A percentile compares a stretch with the other conserved stretches of the same genome.
Conservation (phyloP, 2,113 vertebrate genomes). For the Nematolebias whitei region DNA sequence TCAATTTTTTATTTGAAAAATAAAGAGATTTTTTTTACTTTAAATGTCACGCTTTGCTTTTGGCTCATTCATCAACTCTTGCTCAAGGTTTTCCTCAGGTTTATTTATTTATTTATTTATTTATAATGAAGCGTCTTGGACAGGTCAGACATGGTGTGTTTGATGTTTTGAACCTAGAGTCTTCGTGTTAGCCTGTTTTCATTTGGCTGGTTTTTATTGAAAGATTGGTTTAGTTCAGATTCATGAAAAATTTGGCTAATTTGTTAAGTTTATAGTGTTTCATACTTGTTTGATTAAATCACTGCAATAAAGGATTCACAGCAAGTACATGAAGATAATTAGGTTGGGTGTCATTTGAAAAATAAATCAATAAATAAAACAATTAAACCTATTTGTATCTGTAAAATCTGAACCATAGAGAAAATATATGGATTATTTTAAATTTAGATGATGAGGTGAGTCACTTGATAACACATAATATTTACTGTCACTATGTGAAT, state of each 20-base stretch:
- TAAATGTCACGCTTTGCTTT: constrained; percentile 45
- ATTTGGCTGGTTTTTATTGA: neutral
- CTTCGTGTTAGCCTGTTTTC: neutral
- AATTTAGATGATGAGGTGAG: constrained; percentile 75
- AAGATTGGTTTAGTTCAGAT: too few species aligned
- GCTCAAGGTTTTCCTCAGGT: constrained; percentile 37
- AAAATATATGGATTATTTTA: constrained; percentile 47
- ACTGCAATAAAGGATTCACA: neutral
- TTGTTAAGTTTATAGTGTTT: too few species aligned
- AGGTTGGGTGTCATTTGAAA: neutral
- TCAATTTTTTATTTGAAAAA: constrained; percentile 21
- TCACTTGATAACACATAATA: constrained; percentile 76
- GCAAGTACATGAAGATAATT: neutral
- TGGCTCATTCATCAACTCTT: constrained; percentile 45
- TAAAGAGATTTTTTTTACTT: constrained; percentile 41
- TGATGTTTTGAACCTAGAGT: neutral
- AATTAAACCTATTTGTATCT: neutral
- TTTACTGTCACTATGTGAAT: constrained; percentile 82
- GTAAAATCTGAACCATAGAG: neutral
- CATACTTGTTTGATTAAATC: too few species aligned
- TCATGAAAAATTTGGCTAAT: neutral
- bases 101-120: constrained; percentile 10
- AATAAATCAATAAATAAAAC: neutral
- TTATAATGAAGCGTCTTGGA: constrained; percentile 33
- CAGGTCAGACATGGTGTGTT: constrained; percentile 23